Percentiles rank a stretch among this genome's conserved stretches.
Conservation (phyloP, 2,797 vertebrate genomes). For the Amniataba percoides region DNA sequence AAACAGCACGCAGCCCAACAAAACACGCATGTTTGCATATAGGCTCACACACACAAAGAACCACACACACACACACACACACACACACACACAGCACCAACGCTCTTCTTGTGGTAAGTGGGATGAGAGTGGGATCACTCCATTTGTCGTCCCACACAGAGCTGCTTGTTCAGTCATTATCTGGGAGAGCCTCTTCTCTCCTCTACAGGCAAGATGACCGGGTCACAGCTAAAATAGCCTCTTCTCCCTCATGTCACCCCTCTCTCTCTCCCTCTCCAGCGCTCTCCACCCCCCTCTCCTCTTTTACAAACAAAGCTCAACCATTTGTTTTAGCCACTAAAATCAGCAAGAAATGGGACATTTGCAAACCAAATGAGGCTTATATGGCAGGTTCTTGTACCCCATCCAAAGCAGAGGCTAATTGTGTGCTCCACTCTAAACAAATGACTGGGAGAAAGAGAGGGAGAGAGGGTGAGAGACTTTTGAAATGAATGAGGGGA, state of each 20-base stretch:
- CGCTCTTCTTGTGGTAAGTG: slow-evolving; percentile 75
- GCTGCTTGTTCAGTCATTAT: slow-evolving; percentile 86
- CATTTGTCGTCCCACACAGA: slow-evolving; percentile 82
- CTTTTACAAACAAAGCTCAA: slow-evolving; percentile 71
- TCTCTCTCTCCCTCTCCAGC: slow-evolving; percentile 24
- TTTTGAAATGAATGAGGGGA: slow-evolving; percentile 66
- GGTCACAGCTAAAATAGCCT: slow-evolving; percentile 80
- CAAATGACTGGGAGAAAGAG: slow-evolving; percentile 71
- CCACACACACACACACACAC: slow-evolving; percentile 33
- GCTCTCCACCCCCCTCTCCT: slow-evolving; percentile 19
- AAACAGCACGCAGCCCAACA: slow-evolving; percentile 63
- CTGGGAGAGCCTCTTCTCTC: slow-evolving; percentile 81
- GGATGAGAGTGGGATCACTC: slow-evolving; percentile 80
- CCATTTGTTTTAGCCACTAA: slow-evolving; percentile 85
- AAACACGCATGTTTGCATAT: slow-evolving; percentile 70
- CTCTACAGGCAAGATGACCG: slow-evolving; percentile 79
- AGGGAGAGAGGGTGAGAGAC: slow-evolving; percentile 18
- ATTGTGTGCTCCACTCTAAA: slow-evolving; percentile 81
- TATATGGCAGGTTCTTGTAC: slow-evolving; percentile 77
- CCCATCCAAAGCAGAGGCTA: slow-evolving; percentile 82
- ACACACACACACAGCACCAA: slow-evolving; percentile 49
- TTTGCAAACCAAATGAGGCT: slow-evolving; percentile 87
- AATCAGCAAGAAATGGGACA: slow-evolving; percentile 82
- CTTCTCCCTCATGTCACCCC: slow-evolving; percentile 66
- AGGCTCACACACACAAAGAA: slow-evolving; percentile 32